These are phyloP conservation scores for Labeo catla DNA, from an alignment of 2,113 vertebrate genomes.

Conservation along the genomic window DNA sequence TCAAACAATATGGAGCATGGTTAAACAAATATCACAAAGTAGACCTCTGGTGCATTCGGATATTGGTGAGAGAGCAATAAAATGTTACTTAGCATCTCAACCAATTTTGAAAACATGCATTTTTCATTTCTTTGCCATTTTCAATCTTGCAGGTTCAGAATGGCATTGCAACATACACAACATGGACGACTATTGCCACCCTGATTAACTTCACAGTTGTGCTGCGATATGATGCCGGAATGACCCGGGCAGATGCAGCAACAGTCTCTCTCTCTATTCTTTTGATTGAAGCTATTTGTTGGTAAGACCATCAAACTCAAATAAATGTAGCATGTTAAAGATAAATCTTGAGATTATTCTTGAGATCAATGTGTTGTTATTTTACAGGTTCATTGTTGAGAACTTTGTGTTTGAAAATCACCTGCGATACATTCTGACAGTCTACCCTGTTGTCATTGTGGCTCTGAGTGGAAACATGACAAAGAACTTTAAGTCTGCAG, in stretches of 20 bases:
- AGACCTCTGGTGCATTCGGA: conserved; percentile 81
- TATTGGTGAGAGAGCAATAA: conserved; percentile 67
- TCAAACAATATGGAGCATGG: conserved; percentile 73
- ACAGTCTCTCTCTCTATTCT: conserved; percentile 75
- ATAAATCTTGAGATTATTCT: background rate
- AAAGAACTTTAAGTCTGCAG: conserved; percentile 51
- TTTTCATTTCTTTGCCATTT: background rate
- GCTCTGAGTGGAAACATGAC: conserved; percentile 60
- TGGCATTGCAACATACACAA: conserved; percentile 75
- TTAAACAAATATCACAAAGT: conserved; percentile 74
- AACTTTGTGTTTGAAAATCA: conserved; percentile 71
- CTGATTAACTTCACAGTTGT: conserved; percentile 79
- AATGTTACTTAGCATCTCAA: background rate
- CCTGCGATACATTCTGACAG: conserved; percentile 72
- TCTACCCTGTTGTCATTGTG: conserved; percentile 72
- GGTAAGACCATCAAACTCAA: conserved; percentile 66
- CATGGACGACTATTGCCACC: conserved; percentile 81
- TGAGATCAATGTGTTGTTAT: background rate
- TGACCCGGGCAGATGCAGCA: conserved; percentile 63
- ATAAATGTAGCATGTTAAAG: background rate
- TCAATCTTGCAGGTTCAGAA: conserved; percentile 79
- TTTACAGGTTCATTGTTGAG: conserved; percentile 72
- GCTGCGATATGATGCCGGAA: conserved; percentile 67
- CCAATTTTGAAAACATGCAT: background rate
- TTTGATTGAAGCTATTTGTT: conserved; percentile 65